Base-by-base conservation (phyloP, 2,888 invertebrate species). In the Anoplius nigerrimus region DNA sequence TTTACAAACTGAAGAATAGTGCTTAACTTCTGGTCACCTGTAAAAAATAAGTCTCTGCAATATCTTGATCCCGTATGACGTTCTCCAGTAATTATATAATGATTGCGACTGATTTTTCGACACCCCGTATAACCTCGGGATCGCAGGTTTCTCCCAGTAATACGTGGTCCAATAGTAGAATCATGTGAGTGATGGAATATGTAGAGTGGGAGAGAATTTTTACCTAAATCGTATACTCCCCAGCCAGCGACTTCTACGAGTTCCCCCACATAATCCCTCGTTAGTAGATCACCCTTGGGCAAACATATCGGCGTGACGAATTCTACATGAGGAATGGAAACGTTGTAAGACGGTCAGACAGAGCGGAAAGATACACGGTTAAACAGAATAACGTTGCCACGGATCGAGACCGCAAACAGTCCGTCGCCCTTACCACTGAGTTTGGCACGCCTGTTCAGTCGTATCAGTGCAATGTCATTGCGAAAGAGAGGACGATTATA, bases 271-370 rank as follows among this genome's bases (percentile, higher is more conserved):
- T 82, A 84, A 8, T 90, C 72, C 46, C 86, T 84, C 0, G 56
- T 74, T 48, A 90, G 69, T 42, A 91, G 86, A 11, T 89, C 84
- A 0, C 85, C 88, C 11, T 85, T 87, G 11, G 92, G 91, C 58
- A 93, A 83, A 76, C 93, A 93, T 64, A 93, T 90, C 11, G 93
- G 92, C 21, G 84, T 80, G 1, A 93, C 92, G 16, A 66, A 71
- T 0, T 80, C 82, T 82, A 48, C 16, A 54, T 20, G 27, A 61
- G 69, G 69, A 59, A 21, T 13, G 71, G 62, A 24, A 57, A 18
- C 11, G 61, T 34, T 60, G 53, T 5, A 22, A 60, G 56, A 53
- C 42, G 55, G 16, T 34, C 8, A 2, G 6, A 11, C 34, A 11
- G 34, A 34, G 11, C 11, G 34, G 34, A 34, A 34, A 34, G 11